phyloP scores from a whole-genome alignment of 2,113 vertebrate species.

The Cricetomys ansorgei region DNA sequence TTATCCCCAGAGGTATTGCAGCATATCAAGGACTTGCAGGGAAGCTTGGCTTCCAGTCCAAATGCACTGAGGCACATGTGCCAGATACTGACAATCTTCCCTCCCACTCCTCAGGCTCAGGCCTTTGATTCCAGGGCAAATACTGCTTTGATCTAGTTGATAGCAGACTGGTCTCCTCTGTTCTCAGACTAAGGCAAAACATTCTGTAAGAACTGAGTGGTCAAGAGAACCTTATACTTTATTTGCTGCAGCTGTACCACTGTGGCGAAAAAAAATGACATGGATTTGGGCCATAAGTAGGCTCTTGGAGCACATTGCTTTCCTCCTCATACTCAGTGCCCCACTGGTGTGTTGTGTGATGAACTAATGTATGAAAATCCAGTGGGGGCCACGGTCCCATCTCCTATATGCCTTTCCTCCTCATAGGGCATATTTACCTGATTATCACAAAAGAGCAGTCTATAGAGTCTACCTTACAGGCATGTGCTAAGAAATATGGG shows the following conservation, averaged over 20 bases:
- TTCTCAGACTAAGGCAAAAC: too few relatives aligned
- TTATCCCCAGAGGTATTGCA: neutral
- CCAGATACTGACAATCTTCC: neutral
- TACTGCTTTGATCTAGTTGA: neutral
- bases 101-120: neutral
- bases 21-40: too few relatives aligned
- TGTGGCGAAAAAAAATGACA: neutral
- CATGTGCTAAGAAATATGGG: too few relatives aligned
- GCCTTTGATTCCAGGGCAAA: too few relatives aligned
- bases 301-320: neutral
- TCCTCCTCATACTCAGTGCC: neutral
- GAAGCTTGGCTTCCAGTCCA: neutral
- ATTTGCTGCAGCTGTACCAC: neutral
- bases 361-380: neutral
- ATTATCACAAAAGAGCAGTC: neutral
- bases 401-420: neutral
- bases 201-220: neutral
- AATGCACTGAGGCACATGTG: neutral
- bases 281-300: neutral
- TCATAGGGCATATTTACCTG: accelerated
- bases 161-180: neutral
- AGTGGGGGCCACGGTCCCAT: neutral
- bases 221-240: accelerated
- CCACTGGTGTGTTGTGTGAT: neutral
- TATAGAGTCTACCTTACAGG: neutral